Evolutionary conservation across 2,797 vertebrate genomes (phyloP).

Genomic region (Rhincodon typus): DNA sequence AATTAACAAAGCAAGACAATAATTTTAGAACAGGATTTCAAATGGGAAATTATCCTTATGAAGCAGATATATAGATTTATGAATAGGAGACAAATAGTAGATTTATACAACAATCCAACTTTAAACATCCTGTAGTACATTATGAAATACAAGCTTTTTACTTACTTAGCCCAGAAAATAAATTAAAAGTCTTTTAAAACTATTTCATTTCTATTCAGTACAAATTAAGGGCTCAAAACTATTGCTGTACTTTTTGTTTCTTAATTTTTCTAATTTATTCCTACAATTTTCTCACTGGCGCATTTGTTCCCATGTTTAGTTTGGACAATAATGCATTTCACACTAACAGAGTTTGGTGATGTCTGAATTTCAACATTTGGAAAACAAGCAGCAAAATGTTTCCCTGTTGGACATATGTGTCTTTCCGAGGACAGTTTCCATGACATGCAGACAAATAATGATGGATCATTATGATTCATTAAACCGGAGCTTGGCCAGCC

Average conservation of each 20-base stretch:
- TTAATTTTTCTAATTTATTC: not conserved
- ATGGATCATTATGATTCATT: constrained; percentile 33
- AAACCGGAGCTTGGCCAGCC: not conserved
- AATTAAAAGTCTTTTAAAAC: not conserved
- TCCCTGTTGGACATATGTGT: not conserved
- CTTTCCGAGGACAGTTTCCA: constrained; percentile 19
- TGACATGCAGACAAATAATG: constrained; percentile 24
- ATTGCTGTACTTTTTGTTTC: not conserved
- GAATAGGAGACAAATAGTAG: not conserved
- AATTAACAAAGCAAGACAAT: not conserved
- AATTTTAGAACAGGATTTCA: too few species aligned
- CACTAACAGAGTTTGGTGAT: not conserved
- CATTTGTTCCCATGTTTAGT: not conserved
- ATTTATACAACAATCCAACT: not conserved
- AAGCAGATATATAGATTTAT: not conserved
- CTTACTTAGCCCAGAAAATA: not conserved
- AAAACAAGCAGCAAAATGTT: not conserved
- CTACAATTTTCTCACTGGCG: not conserved
- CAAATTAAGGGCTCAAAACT: not conserved
- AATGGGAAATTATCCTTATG: not conserved
- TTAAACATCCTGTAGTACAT: not conserved
- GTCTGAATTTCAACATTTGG: not conserved
- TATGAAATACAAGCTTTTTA: not conserved
- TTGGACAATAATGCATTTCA: not conserved
- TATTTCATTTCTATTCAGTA: not conserved